Evolutionary conservation across 2,113 vertebrate species (phyloP).

Genomic region (Emydura subglobosa): DNA sequence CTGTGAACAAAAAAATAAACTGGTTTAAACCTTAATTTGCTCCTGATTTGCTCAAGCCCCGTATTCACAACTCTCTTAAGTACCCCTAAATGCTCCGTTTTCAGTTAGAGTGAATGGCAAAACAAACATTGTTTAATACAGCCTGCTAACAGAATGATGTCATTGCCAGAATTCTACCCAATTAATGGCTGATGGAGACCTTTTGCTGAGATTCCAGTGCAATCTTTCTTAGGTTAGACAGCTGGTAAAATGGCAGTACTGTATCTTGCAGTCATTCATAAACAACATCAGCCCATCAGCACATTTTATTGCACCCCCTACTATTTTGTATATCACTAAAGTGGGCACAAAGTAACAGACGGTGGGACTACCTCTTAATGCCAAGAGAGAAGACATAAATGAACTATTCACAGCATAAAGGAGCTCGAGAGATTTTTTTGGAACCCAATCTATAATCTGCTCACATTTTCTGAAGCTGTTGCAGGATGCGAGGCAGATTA

Average conservation of each 20-base stretch:
- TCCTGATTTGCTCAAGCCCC: slow-evolving; percentile 77
- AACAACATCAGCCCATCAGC: slow-evolving; percentile 53
- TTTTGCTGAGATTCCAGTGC: slow-evolving; percentile 56
- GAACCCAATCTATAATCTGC: slow-evolving; percentile 17
- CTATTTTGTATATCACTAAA: slow-evolving; percentile 25
- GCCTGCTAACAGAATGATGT: slow-evolving; percentile 77
- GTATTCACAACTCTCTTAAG: slow-evolving; percentile 84
- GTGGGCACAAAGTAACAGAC: slow-evolving; percentile 37
- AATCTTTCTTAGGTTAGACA: slow-evolving; percentile 74
- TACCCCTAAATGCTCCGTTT: slow-evolving; percentile 80
- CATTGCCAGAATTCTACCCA: slow-evolving; percentile 67
- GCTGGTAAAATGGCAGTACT: slow-evolving; percentile 61
- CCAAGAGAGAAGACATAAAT: slow-evolving; percentile 32
- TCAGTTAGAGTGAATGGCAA: slow-evolving; percentile 79
- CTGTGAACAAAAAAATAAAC: slow-evolving; percentile 72
- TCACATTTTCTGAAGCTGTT: background rate
- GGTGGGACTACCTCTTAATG: slow-evolving; percentile 20
- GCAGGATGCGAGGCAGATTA: slow-evolving; percentile 5
- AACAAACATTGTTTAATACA: slow-evolving; percentile 84
- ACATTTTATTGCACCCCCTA: slow-evolving; percentile 14
- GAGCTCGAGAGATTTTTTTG: slow-evolving; percentile 6
- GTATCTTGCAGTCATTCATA: slow-evolving; percentile 54
- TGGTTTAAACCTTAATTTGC: slow-evolving; percentile 85
- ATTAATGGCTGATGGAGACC: slow-evolving; percentile 75
- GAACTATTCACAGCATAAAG: slow-evolving; percentile 60